Evolutionary conservation across 1,140 invertebrate genomes (phyloP), one percentile per base, ranked within the genome.

Genomic region (Onthophagus taurus): DNA sequence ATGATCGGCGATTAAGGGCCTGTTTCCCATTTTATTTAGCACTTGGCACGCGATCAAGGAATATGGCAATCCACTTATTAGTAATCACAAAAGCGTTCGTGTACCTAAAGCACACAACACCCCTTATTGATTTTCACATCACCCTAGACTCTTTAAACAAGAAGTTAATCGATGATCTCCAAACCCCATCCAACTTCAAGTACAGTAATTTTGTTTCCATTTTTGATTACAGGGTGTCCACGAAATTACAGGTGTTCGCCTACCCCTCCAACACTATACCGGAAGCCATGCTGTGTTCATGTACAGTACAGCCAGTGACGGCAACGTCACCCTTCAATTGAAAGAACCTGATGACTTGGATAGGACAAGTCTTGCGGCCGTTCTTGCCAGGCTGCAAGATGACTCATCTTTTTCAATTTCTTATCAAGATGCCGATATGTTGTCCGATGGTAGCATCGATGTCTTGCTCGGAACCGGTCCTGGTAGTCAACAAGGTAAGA

Each of bases 211-310:
- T n/a, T n/a, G n/a, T n/a, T n/a, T n/a, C n/a, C n/a, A n/a, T n/a
- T n/a, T n/a, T n/a, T n/a, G n/a, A n/a, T 57, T 63, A 9, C 57
- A 65, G 66, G 60, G 61, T 31, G 50, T 67, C n/a, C 67, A 69
- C 49, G 68, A 69, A 42, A 53, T 69, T 49, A 54, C 66, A 24
- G 65, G 66, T 4, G 66, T 69, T 13, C 62, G 68, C 33, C 51
- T 70, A 39, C 68, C 68, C 17, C 57, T 69, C 18, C 64, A 67
- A 47, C 66, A 64, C 11, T 69, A 68, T 48, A 51, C 61, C 2
- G 63, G 63, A n/a, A 58, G 63, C 31, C 63, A 64, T 59, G 67
- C 68, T 9, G 68, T 70, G 36, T 70, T 70, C 49, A 70, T 70
- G 67, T 69, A 70, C 52, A 64, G 65, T 44, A 65, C 66, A 7